Base-by-base conservation (phyloP, 2,888 invertebrate genomes). In the Drosophila atripex region DNA sequence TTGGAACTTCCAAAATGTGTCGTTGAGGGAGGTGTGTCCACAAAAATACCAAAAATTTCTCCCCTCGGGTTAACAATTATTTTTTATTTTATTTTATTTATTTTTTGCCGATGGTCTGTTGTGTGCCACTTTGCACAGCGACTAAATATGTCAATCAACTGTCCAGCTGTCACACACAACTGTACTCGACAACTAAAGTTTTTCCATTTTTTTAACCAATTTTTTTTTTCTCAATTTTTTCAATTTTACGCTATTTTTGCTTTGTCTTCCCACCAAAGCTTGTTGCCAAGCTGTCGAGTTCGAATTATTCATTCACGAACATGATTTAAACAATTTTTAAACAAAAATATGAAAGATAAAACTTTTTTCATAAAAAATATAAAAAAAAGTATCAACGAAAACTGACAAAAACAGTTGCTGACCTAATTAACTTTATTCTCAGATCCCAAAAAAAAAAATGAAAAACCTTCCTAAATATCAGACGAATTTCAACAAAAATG, bases 61-160 rank as follows among this genome's bases (percentile, higher is more conserved):
- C 70, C 70, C 63, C 55, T 57, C 39, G 38, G 70, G 45, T 57
- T 14, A 64, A 59, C 53, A 58, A 57, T 65, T 65, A 69, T 41
- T 38, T 47, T 21, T 9, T 11, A 7, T 43, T 66, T 41, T 39
- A 7, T 39, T 16, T 39, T 41, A 50, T 14, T 35, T 5, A 12
- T 28, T 66, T 63, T 45, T 66, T 38, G 64, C 46, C 71, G 47
- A 58, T 43, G 45, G 56, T 49, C 50, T 35, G 50, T 76, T 35
- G 50, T 76, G 88, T 82, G 83, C 89, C 89, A 84, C 89, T 84
- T 84, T 86, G 76, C 68, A 51, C 38, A 74, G 70, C 78, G 87
- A 88, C 83, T 85, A 83, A 88, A 84, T 88, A 88, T 87, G 84
- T 82, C 84, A 88, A 88, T 84, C 84, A 88, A 69, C 88, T 80